Conservation (phyloP, 2,113 vertebrate species). For the Gobiocypris rarus region DNA sequence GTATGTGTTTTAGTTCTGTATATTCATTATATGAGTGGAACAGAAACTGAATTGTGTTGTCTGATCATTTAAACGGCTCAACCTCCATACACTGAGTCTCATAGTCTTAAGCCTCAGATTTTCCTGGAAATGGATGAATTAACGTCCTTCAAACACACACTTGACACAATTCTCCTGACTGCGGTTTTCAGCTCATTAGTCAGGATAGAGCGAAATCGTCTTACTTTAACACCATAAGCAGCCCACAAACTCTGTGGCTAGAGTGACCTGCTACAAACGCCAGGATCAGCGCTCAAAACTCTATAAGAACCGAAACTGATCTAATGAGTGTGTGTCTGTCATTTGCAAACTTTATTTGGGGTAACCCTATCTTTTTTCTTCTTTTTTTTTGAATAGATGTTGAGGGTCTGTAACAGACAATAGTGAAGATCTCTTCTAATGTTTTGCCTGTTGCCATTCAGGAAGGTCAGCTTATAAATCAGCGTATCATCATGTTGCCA, state of each 20-base stretch:
- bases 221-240: conserved; percentile 31
- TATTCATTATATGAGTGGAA: conserved; percentile 59
- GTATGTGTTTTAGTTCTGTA: conserved; percentile 61
- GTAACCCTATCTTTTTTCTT: no score
- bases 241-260: neutral
- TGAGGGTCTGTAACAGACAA: neutral
- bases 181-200: conserved; percentile 30
- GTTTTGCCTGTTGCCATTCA: no score
- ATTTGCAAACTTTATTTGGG: neutral
- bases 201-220: conserved; percentile 7
- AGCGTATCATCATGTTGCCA: no score
- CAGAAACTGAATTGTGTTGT: conserved; percentile 58
- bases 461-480: no score
- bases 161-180: conserved; percentile 17
- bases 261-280: neutral
- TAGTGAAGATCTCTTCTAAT: neutral
- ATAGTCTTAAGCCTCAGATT: conserved; percentile 2
- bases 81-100: neutral
- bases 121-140: conserved; percentile 29
- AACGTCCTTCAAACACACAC: neutral
- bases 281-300: neutral
- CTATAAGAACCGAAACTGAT: conserved; percentile 5
- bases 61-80: conserved; percentile 16
- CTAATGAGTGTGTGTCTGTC: neutral
- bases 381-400: neutral